phyloP scores from a whole-genome alignment of 2,888 invertebrate genomes.

The Sinhomidia bicolor region DNA sequence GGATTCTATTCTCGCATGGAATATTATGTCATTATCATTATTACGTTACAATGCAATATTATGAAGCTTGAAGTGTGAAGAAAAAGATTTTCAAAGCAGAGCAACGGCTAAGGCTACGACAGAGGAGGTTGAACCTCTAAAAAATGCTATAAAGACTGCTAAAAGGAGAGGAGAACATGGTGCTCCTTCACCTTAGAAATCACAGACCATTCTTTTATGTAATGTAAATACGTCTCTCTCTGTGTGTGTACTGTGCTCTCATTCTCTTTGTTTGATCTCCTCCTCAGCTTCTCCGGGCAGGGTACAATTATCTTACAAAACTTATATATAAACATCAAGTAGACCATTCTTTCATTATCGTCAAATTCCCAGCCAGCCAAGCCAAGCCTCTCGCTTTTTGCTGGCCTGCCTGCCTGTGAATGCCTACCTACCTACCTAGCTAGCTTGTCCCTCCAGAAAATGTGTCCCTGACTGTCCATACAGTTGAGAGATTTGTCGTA shows the following conservation, averaged over 20 bases:
- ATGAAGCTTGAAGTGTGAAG: background rate
- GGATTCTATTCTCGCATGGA: background rate
- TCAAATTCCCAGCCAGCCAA: background rate
- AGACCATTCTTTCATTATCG: background rate
- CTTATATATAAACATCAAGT: background rate
- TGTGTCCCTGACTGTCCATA: background rate
- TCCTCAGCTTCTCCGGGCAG: background rate
- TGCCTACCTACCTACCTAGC: background rate
- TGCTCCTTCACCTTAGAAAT: no score
- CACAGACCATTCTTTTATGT: no score
- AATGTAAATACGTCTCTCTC: no score
- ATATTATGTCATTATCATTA: background rate
- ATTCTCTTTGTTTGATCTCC: no score
- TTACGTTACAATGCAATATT: background rate
- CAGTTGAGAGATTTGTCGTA: constrained; percentile 23
- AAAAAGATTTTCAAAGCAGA: background rate
- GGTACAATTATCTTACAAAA: background rate
- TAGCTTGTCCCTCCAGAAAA: no score
- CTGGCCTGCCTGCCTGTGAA: background rate
- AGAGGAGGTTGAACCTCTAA: background rate
- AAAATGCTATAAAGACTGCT: no score
- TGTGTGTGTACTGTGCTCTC: no score
- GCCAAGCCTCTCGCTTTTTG: no score
- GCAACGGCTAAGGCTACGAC: background rate
- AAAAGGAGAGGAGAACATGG: no score